These are phyloP conservation scores for Serripes groenlandicus DNA, from an alignment of 2,888 invertebrate genomes.

Conservation along the genomic window DNA sequence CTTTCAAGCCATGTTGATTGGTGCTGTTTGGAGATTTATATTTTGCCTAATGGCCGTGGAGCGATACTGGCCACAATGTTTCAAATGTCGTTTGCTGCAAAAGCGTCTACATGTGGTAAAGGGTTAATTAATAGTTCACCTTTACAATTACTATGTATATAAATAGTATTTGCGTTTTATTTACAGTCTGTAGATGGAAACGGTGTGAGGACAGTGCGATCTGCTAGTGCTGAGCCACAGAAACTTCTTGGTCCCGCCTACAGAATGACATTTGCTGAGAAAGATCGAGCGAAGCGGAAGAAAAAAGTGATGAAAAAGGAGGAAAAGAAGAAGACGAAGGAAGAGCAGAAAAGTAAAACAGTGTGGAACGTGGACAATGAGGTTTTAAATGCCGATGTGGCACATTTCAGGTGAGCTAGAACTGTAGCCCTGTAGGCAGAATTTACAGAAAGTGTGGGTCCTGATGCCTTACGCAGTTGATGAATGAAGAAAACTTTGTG, in stretches of 20 bases:
- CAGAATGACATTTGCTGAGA: conserved; percentile 76
- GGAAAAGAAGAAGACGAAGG: conserved; percentile 78
- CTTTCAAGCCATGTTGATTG: no score
- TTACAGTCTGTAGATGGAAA: conserved; percentile 49
- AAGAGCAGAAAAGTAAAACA: conserved; percentile 77
- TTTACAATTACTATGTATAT: no score
- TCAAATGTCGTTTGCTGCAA: no score
- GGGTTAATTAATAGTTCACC: no score
- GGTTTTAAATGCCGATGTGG: conserved; percentile 68
- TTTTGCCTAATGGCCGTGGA: no score
- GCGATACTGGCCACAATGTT: no score
- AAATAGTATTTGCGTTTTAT: not conserved
- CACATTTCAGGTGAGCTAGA: conserved; percentile 83
- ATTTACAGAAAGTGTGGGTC: no score
- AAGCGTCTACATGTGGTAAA: no score
- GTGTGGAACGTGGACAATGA: conserved; percentile 84
- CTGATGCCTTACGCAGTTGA: no score
- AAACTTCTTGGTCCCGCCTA: conserved; percentile 76
- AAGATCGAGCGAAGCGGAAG: conserved; percentile 73
- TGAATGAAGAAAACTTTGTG: no score
- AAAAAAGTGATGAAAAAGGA: conserved; percentile 77
- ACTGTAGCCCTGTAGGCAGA: no score
- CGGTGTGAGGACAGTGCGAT: conserved; percentile 60
- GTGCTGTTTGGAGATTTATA: no score
- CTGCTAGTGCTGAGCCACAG: conserved; percentile 51